phyloP scores from a whole-genome alignment of 1,140 invertebrate species.

The Procambarus clarkii region DNA sequence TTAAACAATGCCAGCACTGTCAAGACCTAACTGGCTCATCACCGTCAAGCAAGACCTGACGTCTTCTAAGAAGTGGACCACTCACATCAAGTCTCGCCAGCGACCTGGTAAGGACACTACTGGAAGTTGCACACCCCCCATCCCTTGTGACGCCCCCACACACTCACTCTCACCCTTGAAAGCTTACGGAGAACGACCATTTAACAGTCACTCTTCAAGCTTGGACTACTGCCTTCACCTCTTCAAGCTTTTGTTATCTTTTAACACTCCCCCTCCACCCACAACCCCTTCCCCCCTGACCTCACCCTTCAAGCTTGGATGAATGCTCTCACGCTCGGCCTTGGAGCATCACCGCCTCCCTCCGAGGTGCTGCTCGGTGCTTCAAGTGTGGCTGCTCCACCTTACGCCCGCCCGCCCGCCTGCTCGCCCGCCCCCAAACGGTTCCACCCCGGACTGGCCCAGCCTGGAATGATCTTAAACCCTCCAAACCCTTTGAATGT shows the following conservation, averaged over 20 bases:
- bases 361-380: neutral
- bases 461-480: conserved; percentile 21
- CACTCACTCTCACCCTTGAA: neutral
- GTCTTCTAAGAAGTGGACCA: conserved; percentile 16
- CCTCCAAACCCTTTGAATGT: neutral
- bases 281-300: no score
- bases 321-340: neutral
- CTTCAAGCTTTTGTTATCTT: neutral
- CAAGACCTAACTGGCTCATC: conserved; percentile 27
- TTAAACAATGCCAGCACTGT: conserved; percentile 1
- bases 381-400: conserved; percentile 13
- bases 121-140: neutral
- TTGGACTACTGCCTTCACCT: neutral
- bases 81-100: neutral
- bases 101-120: conserved; percentile 5
- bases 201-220: neutral
- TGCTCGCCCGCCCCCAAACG: neutral
- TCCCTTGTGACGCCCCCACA: neutral
- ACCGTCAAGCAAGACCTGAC: conserved; percentile 24
- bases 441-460: conserved; percentile 18
- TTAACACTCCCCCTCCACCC: neutral
- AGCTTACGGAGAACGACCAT: neutral
- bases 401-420: neutral
- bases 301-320: neutral
- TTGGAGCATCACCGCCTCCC: neutral